Evolutionary conservation across 2,113 vertebrate species (phyloP).

Genomic region (Syngnathoides biaculeatus): DNA sequence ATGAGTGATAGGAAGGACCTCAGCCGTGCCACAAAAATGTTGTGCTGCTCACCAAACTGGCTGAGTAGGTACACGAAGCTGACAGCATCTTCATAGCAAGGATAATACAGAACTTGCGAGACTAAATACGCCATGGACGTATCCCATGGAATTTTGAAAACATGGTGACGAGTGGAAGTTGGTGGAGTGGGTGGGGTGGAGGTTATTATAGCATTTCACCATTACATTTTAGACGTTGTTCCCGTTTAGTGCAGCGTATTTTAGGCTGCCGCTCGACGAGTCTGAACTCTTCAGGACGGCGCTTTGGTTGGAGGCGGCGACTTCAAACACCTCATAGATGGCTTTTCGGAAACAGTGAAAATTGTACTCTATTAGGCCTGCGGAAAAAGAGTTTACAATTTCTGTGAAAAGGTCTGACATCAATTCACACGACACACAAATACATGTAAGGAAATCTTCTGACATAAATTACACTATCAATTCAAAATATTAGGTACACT

Average conservation of each 20-base stretch:
- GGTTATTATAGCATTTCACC: not conserved
- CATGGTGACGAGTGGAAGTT: no score
- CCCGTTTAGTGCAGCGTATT: conserved; percentile 40
- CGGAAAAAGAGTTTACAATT: not conserved
- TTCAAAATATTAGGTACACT: not conserved
- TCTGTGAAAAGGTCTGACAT: not conserved
- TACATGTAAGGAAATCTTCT: no score
- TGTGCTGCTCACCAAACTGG: conserved; percentile 15
- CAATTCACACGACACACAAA: not conserved
- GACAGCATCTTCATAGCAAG: not conserved
- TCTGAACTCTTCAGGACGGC: conserved; percentile 72
- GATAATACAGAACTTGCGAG: conserved; percentile 12
- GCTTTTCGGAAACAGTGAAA: conserved; percentile 98
- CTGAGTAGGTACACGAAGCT: conserved; percentile 23
- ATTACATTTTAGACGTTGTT: conserved; percentile 12
- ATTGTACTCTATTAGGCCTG: conserved; percentile 98
- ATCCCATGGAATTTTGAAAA: conserved; percentile 1
- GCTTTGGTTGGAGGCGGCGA: conserved; percentile 77
- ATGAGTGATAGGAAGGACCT: conserved; percentile 1
- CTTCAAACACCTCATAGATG: conserved; percentile 96
- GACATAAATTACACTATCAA: no score
- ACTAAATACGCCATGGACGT: not conserved
- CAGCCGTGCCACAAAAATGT: not conserved
- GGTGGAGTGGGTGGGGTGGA: no score
- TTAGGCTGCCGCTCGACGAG: conserved; percentile 61